A percentile compares a stretch with the other conserved stretches of the same genome.
These are phyloP conservation scores for Alca torda DNA, from an alignment of 2,797 vertebrate genomes.

Conservation along the genomic window DNA sequence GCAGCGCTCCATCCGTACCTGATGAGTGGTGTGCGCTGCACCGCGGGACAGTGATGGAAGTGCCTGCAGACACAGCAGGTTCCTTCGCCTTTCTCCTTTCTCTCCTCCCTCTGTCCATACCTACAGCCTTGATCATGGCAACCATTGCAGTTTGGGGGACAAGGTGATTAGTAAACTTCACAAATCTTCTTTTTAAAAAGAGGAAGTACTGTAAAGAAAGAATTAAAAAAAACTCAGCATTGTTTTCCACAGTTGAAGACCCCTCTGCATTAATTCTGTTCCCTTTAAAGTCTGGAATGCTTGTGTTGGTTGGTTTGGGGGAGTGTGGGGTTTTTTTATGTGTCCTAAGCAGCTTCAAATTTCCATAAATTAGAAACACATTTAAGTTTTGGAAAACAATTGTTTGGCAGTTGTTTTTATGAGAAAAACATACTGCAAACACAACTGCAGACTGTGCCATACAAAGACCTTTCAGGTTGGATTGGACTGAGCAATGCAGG, in stretches of 20 bases:
- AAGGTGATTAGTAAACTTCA: background rate
- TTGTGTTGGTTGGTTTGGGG: background rate
- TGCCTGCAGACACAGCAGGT: rapidly evolving
- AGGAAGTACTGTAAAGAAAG: background rate
- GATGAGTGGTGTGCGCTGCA: rapidly evolving
- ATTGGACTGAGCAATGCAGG: background rate
- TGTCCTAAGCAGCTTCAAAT: background rate
- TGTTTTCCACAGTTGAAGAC: background rate
- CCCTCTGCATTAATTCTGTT: background rate
- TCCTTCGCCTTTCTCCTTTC: background rate
- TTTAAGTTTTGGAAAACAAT: constrained; percentile 22
- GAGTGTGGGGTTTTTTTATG: background rate
- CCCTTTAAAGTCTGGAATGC: constrained; percentile 22
- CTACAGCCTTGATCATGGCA: background rate
- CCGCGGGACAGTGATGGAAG: background rate
- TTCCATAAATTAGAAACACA: constrained; percentile 43
- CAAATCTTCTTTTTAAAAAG: background rate
- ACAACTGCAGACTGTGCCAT: background rate
- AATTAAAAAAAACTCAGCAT: background rate
- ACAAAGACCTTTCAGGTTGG: background rate
- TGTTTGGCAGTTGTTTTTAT: background rate
- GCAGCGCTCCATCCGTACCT: background rate
- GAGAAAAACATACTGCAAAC: background rate
- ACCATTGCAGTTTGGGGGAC: background rate
- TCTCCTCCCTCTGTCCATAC: background rate